phyloP scores from a whole-genome alignment of 2,888 invertebrate genomes.

The Griposia aprilina region DNA sequence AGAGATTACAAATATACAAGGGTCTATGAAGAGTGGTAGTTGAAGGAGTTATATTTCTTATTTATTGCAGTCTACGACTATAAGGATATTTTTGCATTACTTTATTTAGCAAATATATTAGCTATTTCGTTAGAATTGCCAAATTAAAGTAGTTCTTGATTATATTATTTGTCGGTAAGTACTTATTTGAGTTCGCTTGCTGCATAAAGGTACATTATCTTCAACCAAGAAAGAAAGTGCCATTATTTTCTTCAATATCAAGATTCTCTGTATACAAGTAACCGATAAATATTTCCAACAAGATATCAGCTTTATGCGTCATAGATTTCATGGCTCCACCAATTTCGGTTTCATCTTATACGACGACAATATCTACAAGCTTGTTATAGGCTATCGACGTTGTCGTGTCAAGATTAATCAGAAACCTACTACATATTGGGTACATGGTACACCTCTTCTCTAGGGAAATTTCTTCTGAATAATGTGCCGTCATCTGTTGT shows the following conservation, averaged over 20 bases:
- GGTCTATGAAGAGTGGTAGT: constrained; percentile 20
- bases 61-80: neutral
- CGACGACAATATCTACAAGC: neutral
- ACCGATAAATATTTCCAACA: neutral
- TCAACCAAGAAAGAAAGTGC: neutral
- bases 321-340: constrained; percentile 11
- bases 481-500: constrained; percentile 22
- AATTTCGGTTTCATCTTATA: constrained; percentile 18
- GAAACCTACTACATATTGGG: constrained; percentile 43
- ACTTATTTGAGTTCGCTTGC: neutral
- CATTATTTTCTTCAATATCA: neutral
- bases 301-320: neutral
- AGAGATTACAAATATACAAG: neutral
- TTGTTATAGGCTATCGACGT: constrained; percentile 37
- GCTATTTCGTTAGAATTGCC: neutral
- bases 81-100: neutral
- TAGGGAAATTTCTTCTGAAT: constrained; percentile 57
- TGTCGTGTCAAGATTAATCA: constrained; percentile 51
- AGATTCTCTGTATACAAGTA: neutral
- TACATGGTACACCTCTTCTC: constrained; percentile 32
- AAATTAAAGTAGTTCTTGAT: too few relatives aligned
- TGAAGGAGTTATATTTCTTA: constrained; percentile 27
- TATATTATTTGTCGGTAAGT: too few relatives aligned
- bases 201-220: neutral
- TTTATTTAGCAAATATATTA: neutral